phyloP scores from a whole-genome alignment of 2,113 vertebrate genomes.

The Archocentrus centrarchus region DNA sequence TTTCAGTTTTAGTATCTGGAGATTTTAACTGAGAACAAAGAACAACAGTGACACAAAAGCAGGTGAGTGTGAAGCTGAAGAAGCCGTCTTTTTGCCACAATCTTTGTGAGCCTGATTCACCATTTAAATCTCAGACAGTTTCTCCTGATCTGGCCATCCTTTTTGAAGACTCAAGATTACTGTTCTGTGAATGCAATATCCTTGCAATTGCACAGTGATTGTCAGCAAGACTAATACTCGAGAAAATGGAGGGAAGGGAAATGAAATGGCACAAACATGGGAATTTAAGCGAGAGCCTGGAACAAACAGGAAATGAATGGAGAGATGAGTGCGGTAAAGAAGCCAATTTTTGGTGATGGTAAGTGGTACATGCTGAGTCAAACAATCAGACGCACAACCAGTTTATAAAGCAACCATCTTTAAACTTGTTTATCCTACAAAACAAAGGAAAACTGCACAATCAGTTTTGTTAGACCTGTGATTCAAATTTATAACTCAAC shows the following conservation, averaged over 20 bases:
- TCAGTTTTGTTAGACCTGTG: neutral
- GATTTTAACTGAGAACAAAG: neutral
- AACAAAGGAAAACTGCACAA: neutral
- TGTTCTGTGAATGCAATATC: neutral
- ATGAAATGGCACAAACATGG: constrained; percentile 13
- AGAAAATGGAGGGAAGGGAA: constrained; percentile 17
- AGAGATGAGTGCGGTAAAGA: neutral
- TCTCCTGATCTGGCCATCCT: neutral
- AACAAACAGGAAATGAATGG: constrained; percentile 15
- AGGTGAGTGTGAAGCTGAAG: constrained; percentile 11
- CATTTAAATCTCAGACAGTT: neutral
- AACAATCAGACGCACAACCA: neutral
- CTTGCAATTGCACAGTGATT: neutral
- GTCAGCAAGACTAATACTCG: neutral
- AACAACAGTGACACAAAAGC: neutral
- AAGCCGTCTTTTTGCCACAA: neutral
- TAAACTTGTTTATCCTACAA: neutral
- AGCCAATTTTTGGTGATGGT: constrained; percentile 3
- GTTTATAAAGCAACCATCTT: neutral
- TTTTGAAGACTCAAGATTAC: neutral
- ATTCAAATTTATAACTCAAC: neutral
- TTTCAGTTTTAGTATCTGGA: neutral
- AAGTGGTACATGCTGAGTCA: neutral
- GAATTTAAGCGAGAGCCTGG: neutral
- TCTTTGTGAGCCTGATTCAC: neutral